phyloP scores from a whole-genome alignment of 2,888 invertebrate species.

The Himalopsyche anomala region DNA sequence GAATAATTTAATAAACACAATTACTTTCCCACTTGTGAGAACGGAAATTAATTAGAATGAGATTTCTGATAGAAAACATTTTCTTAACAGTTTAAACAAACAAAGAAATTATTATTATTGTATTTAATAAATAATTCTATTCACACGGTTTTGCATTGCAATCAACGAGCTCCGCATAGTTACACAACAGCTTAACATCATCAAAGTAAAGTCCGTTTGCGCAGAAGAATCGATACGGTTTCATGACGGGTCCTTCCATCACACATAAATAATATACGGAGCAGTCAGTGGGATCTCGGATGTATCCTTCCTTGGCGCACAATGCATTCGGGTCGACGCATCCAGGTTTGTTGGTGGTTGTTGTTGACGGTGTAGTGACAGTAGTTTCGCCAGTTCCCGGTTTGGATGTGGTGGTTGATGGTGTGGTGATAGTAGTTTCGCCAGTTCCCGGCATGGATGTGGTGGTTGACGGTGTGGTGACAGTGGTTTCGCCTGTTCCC shows the following conservation, averaged over 20 bases:
- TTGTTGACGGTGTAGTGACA: neutral
- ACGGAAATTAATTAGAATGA: constrained; percentile 8
- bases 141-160: constrained; percentile 61
- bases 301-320: constrained; percentile 55
- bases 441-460: constrained; percentile 38
- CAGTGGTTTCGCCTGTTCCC: constrained; percentile 29
- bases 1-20: constrained; percentile 36
- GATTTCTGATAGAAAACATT: neutral
- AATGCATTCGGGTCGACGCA: neutral
- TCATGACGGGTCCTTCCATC: constrained; percentile 62
- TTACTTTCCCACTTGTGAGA: neutral
- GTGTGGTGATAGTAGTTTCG: neutral
- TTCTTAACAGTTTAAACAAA: neutral
- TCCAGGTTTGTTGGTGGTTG: neutral
- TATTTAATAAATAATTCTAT: neutral
- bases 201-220: constrained; percentile 71
- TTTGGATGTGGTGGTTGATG: constrained; percentile 16
- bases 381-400: too few relatives aligned
- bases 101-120: constrained; percentile 10
- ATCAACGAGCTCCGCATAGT: constrained; percentile 69
- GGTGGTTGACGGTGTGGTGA: constrained; percentile 21
- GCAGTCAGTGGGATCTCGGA: constrained; percentile 54
- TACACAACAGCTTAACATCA: constrained; percentile 69
- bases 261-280: constrained; percentile 58
- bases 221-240: constrained; percentile 69